These are phyloP conservation scores for Tympanuchus pallidicinctus DNA, from an alignment of 2,113 vertebrate genomes.

Conservation along the genomic window DNA sequence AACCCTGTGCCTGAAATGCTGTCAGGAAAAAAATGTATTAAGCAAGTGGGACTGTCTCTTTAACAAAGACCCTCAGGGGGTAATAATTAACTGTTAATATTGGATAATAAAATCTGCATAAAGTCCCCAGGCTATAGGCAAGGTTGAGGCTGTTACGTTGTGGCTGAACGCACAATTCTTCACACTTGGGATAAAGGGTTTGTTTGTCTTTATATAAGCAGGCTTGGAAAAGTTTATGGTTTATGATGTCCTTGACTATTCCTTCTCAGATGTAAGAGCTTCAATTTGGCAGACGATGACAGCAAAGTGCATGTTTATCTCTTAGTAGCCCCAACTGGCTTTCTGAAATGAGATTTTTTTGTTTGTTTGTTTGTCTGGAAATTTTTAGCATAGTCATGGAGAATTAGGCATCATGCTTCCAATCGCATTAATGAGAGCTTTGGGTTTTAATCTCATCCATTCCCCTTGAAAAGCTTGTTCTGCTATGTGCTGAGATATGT, in stretches of 20 bases:
- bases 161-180: conserved; percentile 26
- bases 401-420: conserved; percentile 52
- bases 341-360: conserved; percentile 21
- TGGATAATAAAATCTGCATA: conserved; percentile 63
- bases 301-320: conserved; percentile 44
- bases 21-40: conserved; percentile 8
- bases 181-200: conserved; percentile 41
- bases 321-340: conserved; percentile 33
- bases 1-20: background rate
- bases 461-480: conserved; percentile 42
- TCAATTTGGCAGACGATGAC: conserved; percentile 64
- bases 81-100: conserved; percentile 63
- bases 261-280: conserved; percentile 59
- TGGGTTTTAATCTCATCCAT: conserved; percentile 65
- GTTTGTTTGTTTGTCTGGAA: background rate
- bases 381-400: conserved; percentile 62
- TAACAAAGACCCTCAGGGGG: conserved; percentile 31
- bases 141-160: conserved; percentile 41
- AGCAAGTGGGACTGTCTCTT: background rate
- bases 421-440: conserved; percentile 56
- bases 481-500: conserved; percentile 16
- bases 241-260: conserved; percentile 62
- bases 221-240: conserved; percentile 59
- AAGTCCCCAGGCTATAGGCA: conserved; percentile 51
- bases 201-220: conserved; percentile 55